These are phyloP conservation scores for Chitala chitala DNA, from an alignment of 2,113 vertebrate genomes.

Conservation along the genomic window DNA sequence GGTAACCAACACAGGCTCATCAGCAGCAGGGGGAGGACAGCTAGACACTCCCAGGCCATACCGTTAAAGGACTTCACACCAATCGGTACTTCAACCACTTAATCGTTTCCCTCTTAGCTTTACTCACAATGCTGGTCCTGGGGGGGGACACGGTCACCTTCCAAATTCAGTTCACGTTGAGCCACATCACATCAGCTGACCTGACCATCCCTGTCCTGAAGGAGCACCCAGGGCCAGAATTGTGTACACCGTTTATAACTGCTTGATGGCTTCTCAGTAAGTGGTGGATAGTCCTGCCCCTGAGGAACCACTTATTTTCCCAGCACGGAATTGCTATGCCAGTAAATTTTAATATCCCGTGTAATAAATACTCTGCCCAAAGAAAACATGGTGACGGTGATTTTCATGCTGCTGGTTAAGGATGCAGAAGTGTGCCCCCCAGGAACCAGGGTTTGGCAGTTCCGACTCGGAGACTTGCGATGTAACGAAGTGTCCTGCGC, in stretches of 20 bases:
- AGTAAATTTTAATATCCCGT: too few species aligned
- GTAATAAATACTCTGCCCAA: too few species aligned
- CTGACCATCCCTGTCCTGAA: constrained; percentile 32
- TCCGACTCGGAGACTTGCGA: constrained; percentile 10
- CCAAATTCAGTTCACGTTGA: neutral
- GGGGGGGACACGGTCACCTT: constrained; percentile 19
- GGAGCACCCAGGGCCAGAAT: constrained; percentile 35
- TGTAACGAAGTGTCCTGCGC: constrained; percentile 10
- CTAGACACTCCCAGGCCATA: constrained; percentile 71
- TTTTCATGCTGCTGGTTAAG: neutral
- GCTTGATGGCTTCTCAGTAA: neutral
- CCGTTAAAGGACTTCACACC: constrained; percentile 73
- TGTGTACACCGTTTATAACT: constrained; percentile 11
- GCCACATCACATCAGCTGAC: constrained; percentile 5
- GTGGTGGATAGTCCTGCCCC: neutral
- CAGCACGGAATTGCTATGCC: too few species aligned
- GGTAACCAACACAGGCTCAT: constrained; percentile 77
- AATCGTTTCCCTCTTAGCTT: constrained; percentile 38
- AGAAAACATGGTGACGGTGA: neutral
- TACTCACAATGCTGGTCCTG: constrained; percentile 41
- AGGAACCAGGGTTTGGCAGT: constrained; percentile 21
- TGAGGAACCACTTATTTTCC: too few species aligned
- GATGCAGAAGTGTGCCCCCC: constrained; percentile 9
- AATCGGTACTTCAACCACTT: constrained; percentile 72
- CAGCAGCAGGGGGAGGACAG: constrained; percentile 69